Base-by-base conservation (phyloP, 2,113 vertebrate species). In the Myotis yumanensis region DNA sequence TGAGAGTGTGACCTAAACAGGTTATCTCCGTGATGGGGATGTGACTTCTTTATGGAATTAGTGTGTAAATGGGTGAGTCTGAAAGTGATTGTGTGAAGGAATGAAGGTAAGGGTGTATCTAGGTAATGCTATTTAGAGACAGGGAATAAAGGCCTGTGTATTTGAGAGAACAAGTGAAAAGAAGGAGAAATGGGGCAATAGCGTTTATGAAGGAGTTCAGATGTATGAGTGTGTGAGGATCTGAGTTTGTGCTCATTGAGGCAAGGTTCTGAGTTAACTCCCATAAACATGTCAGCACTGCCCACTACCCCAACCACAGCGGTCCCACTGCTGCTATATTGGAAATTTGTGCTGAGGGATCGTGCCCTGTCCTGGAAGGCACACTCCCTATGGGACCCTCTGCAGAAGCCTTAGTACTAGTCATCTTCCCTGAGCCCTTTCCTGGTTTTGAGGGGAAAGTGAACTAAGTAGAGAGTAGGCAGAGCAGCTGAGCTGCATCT, bases 71-170 rank as follows among this genome's bases (percentile, higher is more conserved):
- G 14, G 9, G 7, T 68, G 12, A 73, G 4, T 43, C 20, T 80
- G n/a, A 75, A 72, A 75, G 30, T 75, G 37, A 52, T 1, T 82
- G 6, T 20, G 9, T 46, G 35, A 71, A 87, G 15, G 57, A 87
- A 59, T 48, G 23, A 51, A 16, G 40, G 43, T 16, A 62, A 32
- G 12, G 1, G 22, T 17, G 59, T 28, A 28, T 4, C 11, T 62
- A 28, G 23, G 10, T 62, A 62, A 62, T 2, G 2, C 16, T 30
- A 18, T 4, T n/a, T 12, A 51, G 64, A n/a, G 20, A 77, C 71
- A 3, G 1, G 3, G 20, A 75, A n/a, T 11, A 51, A 69, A 66
- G 10, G 3, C 32, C 18, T 37, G 20, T 14, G 0, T n/a, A 32
- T 85, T 20, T 43, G 52, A 77, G 32, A 71, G 46, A 37, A 82